Percentiles rank a stretch among this genome's conserved stretches.
phyloP scores from a whole-genome alignment of 2,113 vertebrate species.

The Erpornis zantholeuca region DNA sequence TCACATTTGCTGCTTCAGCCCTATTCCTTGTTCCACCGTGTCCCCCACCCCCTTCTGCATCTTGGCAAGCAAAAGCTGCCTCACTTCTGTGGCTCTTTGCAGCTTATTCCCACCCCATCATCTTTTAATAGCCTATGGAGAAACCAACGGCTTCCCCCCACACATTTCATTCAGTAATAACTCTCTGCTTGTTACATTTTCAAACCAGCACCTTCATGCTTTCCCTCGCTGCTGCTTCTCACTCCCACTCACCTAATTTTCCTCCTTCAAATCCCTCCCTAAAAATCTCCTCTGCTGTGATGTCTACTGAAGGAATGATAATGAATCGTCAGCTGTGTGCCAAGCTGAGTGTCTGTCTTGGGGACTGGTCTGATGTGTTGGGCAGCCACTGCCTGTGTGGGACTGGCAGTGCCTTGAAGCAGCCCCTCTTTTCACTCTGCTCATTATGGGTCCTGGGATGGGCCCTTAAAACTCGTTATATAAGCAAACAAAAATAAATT shows the following conservation, averaged over 20 bases:
- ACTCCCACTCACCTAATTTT: conserved; percentile 66
- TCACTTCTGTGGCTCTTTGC: conserved; percentile 44
- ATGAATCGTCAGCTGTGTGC: conserved; percentile 43
- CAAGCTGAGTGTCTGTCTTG: conserved; percentile 17
- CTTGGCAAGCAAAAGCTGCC: conserved; percentile 30
- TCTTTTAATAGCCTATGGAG: conserved; percentile 53
- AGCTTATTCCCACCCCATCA: conserved; percentile 47
- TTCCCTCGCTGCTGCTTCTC: conserved; percentile 58
- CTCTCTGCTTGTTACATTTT: conserved; percentile 56
- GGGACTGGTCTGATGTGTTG: neutral
- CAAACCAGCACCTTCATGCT: conserved; percentile 60
- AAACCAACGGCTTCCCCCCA: conserved; percentile 30
- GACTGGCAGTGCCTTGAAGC: neutral
- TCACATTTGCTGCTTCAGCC: neutral
- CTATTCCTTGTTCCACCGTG: neutral
- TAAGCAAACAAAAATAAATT: conserved; percentile 8
- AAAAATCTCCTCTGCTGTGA: conserved; percentile 52
- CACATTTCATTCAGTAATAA: conserved; percentile 67
- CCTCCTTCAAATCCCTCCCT: conserved; percentile 55
- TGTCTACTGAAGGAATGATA: conserved; percentile 56
- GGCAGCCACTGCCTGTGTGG: neutral
- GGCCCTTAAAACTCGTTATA: neutral
- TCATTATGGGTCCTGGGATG: neutral
- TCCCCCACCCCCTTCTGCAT: neutral
- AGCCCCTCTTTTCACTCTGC: neutral